phyloP scores from a whole-genome alignment of 2,888 invertebrate genomes.

The Timema podura region DNA sequence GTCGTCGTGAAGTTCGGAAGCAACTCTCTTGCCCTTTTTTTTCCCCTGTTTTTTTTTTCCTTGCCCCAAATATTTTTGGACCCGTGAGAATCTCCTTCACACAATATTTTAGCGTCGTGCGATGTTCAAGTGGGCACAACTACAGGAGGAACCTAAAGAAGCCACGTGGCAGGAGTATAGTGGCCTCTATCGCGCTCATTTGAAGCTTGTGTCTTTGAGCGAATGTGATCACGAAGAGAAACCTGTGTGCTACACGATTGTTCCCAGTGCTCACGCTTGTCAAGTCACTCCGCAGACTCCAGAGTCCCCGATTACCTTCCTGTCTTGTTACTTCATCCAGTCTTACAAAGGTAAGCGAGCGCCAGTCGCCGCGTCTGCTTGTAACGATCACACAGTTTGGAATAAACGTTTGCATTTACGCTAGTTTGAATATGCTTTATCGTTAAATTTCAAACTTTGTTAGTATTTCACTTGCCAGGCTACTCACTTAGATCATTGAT shows the following conservation, averaged over 20 bases:
- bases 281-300: constrained; percentile 43
- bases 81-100: too few relatives aligned
- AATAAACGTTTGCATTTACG: too few relatives aligned
- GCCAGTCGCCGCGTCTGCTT: too few relatives aligned
- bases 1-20: too few relatives aligned
- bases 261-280: constrained; percentile 44
- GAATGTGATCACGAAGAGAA: constrained; percentile 58
- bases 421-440: too few relatives aligned
- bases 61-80: too few relatives aligned
- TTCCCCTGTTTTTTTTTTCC: too few relatives aligned
- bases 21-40: too few relatives aligned
- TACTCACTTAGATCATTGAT: too few relatives aligned
- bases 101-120: neutral
- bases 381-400: too few relatives aligned
- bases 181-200: constrained; percentile 51
- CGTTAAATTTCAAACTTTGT: too few relatives aligned
- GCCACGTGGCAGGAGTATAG: constrained; percentile 44
- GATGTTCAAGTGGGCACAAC: constrained; percentile 27
- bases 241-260: constrained; percentile 57
- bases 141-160: constrained; percentile 20
- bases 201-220: constrained; percentile 60
- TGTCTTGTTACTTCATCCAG: constrained; percentile 59
- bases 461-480: too few relatives aligned
- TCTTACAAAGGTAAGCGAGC: constrained; percentile 58
- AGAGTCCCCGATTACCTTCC: constrained; percentile 57